These are phyloP conservation scores for Arge pagana DNA, from an alignment of 2,888 invertebrate genomes.

Conservation along the genomic window DNA sequence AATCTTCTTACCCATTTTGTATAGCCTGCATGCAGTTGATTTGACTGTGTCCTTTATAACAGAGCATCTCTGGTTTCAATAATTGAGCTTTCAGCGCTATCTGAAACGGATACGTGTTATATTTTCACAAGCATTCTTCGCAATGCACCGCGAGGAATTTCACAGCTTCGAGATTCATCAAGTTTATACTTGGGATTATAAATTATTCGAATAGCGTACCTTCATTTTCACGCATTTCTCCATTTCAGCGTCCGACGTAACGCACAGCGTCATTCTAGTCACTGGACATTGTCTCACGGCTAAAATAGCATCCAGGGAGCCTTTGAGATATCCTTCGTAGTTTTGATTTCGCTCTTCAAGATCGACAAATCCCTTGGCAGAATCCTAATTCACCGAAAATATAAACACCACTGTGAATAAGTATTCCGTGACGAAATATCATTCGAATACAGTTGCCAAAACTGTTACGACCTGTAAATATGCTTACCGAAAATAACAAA, in stretches of 20 bases:
- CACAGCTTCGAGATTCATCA: background rate
- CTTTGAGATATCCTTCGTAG: conserved; percentile 73
- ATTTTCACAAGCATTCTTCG: too few relatives aligned
- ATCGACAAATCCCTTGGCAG: conserved; percentile 68
- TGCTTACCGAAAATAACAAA: conserved; percentile 75
- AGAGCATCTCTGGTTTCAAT: conserved; percentile 79
- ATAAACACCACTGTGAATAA: conserved; percentile 5
- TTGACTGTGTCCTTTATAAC: conserved; percentile 82
- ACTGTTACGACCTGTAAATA: conserved; percentile 19
- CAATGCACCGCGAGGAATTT: too few relatives aligned
- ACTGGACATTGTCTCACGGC: conserved; percentile 84
- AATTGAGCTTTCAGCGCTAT: conserved; percentile 85
- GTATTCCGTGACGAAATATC: conserved; percentile 15
- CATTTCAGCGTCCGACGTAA: conserved; percentile 88
- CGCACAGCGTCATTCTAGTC: conserved; percentile 82
- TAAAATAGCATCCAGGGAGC: conserved; percentile 71
- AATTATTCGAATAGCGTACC: conserved; percentile 63
- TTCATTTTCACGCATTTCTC: conserved; percentile 91
- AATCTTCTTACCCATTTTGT: conserved; percentile 58
- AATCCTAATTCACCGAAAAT: conserved; percentile 70
- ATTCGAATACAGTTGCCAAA: background rate
- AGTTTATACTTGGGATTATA: background rate
- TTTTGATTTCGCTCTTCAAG: conserved; percentile 77
- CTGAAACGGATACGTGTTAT: conserved; percentile 57
- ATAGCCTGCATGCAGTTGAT: conserved; percentile 83